Conservation (phyloP, 2,888 invertebrate genomes). For the Schrankia costaestrigalis region DNA sequence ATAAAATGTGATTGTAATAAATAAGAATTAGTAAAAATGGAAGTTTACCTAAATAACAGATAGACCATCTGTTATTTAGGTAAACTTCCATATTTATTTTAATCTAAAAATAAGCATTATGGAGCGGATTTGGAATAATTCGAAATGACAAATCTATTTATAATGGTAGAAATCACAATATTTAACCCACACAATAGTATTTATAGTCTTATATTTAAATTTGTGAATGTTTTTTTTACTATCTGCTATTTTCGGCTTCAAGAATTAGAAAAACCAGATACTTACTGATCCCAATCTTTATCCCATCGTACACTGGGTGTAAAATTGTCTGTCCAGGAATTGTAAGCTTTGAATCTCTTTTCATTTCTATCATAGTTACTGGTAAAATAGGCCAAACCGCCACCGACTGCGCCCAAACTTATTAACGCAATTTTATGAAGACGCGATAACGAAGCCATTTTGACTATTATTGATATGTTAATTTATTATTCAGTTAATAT, state of each 20-base stretch:
- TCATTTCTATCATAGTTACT: conserved; percentile 47
- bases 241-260: no score
- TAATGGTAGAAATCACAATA: no score
- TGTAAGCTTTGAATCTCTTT: conserved; percentile 73
- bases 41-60: no score
- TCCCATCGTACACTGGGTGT: conserved; percentile 88
- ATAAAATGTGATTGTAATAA: not conserved
- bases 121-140: no score
- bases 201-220: no score
- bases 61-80: no score
- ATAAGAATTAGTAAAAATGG: not conserved
- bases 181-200: no score
- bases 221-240: no score
- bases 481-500: not conserved
- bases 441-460: conserved; percentile 80
- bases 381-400: conserved; percentile 81
- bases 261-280: no score
- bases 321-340: conserved; percentile 86
- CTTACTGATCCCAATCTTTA: conserved; percentile 93
- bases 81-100: no score
- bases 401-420: conserved; percentile 84
- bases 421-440: conserved; percentile 79
- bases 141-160: no score
- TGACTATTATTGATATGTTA: conserved; percentile 16
- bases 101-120: no score